Evolutionary conservation across 2,797 vertebrate genomes (phyloP), one percentile per base, ranked within the genome.

Genomic region (Hemibagrus guttatus): DNA sequence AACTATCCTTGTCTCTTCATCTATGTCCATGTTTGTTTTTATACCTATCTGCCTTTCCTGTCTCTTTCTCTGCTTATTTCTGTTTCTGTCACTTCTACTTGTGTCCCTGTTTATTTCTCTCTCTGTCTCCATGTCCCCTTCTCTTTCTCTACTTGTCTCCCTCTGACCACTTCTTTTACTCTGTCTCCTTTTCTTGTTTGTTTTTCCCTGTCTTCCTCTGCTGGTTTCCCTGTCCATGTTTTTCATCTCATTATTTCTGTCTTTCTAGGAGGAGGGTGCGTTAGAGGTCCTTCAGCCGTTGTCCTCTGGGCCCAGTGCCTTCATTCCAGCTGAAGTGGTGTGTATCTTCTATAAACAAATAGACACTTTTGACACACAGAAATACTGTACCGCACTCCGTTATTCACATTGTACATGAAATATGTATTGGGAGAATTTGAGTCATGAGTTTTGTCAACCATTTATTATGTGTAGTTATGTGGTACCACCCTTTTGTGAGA

Each of bases 251-350:
- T 46, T 2, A 17, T 58, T 11, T 42, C 84, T 87, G 76, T 84
- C 85, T 74, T 85, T 83, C 85, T 56, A 91, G 87, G 86, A 96
- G 95, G 95, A 93, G 63, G 83, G 90, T 72, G 91, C 91, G 76
- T 87, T 92, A 58, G 85, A 93, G 79, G 87, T 87, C 9, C 75
- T 92, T 54, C 88, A 35, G 84, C 87, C 90, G 61, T 91, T 94
- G 89, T 91, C 90, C 19, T 91, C 92, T 61, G 93, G 94, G 0
- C 95, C 95, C 68, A 96, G 96, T 0, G 87, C 93, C 89, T 97
- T 96, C 91, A 95, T 96, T 90, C 95, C 95, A 0, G 89, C 88
- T 83, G 92, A 92, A 89, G 94, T 96, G 96, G 96, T 96, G 39
- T 84, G 89, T 89, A 80, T 79, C 63, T 49, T 85, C 7, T 69